Evolutionary conservation across 2,797 vertebrate genomes (phyloP).

Genomic region (Protonibea diacanthus): DNA sequence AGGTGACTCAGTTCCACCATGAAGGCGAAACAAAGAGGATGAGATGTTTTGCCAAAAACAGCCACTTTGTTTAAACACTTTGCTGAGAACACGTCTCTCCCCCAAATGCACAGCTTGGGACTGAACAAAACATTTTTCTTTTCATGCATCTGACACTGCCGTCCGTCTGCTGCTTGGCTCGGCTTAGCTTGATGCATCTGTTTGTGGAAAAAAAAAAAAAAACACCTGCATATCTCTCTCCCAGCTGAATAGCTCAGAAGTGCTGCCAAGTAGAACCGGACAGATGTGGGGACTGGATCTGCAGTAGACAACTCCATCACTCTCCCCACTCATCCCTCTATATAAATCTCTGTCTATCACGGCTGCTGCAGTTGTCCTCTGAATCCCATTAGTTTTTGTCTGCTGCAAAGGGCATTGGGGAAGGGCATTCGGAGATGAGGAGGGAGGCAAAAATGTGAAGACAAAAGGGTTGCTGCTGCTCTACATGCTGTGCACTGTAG

Average conservation of each 20-base stretch:
- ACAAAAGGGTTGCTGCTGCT: constrained; percentile 45
- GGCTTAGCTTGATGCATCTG: constrained; percentile 78
- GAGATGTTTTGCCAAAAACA: constrained; percentile 43
- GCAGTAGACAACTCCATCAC: constrained; percentile 80
- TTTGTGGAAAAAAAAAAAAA: constrained; percentile 58
- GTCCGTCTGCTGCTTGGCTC: constrained; percentile 71
- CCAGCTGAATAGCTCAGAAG: constrained; percentile 76
- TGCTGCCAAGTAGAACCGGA: constrained; percentile 80
- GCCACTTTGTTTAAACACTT: constrained; percentile 62
- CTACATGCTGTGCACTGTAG: constrained; percentile 46
- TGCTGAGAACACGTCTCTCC: constrained; percentile 46
- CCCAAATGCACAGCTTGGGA: constrained; percentile 62
- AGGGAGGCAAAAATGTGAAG: constrained; percentile 9
- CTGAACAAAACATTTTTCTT: constrained; percentile 77
- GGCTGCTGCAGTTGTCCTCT: constrained; percentile 63
- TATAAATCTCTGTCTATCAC: constrained; percentile 81
- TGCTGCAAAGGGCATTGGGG: constrained; percentile 59
- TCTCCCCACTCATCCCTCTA: constrained; percentile 71
- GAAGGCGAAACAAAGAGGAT: constrained; percentile 45
- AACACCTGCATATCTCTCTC: constrained; percentile 81
- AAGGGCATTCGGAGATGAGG: constrained; percentile 56
- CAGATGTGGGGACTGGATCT: constrained; percentile 81
- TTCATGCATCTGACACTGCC: constrained; percentile 64
- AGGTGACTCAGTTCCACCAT: constrained; percentile 40
- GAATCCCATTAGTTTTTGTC: constrained; percentile 75